These are phyloP conservation scores for Tricholaema leucomelas DNA, from an alignment of 2,113 vertebrate species.

Conservation along the genomic window DNA sequence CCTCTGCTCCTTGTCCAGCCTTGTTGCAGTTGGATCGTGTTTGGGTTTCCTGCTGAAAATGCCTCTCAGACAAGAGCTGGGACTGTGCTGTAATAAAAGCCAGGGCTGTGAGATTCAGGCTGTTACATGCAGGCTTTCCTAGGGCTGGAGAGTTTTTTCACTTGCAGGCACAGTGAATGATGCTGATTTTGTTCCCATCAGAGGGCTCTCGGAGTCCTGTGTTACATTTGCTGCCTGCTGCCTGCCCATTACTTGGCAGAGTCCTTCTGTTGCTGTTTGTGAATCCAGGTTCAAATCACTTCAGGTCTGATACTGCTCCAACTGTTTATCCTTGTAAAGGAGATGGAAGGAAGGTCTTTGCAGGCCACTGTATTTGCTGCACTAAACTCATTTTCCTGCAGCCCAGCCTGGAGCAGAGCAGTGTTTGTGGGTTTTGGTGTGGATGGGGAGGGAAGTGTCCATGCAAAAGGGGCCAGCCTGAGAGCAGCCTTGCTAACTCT, in stretches of 20 bases:
- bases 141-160: accelerated
- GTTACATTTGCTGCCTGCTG: background rate
- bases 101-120: background rate
- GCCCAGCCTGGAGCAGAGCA: background rate
- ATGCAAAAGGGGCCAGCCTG: accelerated
- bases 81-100: background rate
- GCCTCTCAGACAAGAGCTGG: background rate
- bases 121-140: background rate
- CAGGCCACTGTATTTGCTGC: background rate
- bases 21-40: background rate
- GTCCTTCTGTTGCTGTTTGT: background rate
- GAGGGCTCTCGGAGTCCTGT: background rate
- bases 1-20: background rate
- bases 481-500: background rate
- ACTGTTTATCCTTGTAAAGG: background rate
- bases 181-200: conserved; percentile 14
- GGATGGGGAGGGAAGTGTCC: background rate
- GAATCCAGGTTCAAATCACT: background rate
- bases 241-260: background rate
- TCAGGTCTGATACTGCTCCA: background rate
- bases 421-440: background rate
- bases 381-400: background rate
- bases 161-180: background rate
- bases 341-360: background rate
- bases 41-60: background rate